Percentiles rank a stretch among this genome's conserved stretches.
These are phyloP conservation scores for Pseudolaguvia tuberculata DNA, from an alignment of 2,113 vertebrate species.

Conservation along the genomic window DNA sequence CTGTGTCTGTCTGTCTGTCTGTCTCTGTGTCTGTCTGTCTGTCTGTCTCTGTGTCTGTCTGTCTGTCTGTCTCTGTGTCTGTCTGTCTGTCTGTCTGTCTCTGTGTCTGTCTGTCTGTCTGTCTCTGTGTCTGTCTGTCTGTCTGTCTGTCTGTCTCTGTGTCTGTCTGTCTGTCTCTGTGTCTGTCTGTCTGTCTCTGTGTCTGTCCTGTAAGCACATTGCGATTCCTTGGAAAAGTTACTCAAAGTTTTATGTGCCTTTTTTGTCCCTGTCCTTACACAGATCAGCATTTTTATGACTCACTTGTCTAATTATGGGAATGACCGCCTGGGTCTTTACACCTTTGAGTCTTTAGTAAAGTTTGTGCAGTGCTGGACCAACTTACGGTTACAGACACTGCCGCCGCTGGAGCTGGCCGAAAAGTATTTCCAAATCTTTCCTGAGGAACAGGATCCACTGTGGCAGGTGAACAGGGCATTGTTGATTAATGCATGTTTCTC, in stretches of 20 bases:
- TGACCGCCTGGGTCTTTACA: conserved; percentile 92
- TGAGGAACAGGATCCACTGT: conserved; percentile 88
- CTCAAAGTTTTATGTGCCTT: neutral
- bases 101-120: conserved; percentile 56
- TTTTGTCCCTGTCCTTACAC: conserved; percentile 28
- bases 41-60: conserved; percentile 55
- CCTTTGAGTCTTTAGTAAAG: conserved; percentile 93
- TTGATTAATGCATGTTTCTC: neutral
- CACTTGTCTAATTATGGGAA: conserved; percentile 97
- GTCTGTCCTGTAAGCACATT: neutral
- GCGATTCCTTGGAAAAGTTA: neutral
- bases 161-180: conserved; percentile 1
- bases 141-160: conserved; percentile 41
- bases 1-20: conserved; percentile 56
- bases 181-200: too few relatives aligned
- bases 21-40: conserved; percentile 55
- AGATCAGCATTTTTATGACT: conserved; percentile 99
- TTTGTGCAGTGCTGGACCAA: conserved; percentile 98
- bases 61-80: conserved; percentile 5
- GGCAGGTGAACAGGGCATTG: conserved; percentile 77
- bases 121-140: conserved; percentile 59
- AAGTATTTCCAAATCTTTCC: conserved; percentile 97
- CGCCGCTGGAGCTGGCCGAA: conserved; percentile 81
- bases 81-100: conserved; percentile 50
- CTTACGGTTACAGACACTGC: conserved; percentile 84